A percentile compares a stretch with the other conserved stretches of the same genome.
phyloP scores from a whole-genome alignment of 1,140 invertebrate genomes.

The Leptinotarsa defecta region DNA sequence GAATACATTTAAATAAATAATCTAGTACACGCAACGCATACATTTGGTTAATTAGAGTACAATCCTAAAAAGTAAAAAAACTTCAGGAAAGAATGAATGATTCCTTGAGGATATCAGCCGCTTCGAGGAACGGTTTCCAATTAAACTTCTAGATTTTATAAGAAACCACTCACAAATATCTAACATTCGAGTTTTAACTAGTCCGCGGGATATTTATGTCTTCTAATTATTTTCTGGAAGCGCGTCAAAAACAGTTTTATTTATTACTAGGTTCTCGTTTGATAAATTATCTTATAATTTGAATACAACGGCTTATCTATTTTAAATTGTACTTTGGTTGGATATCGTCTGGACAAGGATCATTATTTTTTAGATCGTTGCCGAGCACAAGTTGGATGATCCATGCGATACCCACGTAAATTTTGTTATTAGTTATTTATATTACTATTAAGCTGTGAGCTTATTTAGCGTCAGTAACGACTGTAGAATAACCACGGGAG shows the following conservation, averaged over 20 bases:
- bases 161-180: slow-evolving; percentile 12
- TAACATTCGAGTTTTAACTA: slow-evolving; percentile 10
- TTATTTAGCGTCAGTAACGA: no score
- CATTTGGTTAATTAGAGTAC: neutral
- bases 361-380: neutral
- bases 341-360: slow-evolving; percentile 1
- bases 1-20: neutral
- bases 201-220: neutral
- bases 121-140: neutral
- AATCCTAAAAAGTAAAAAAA: neutral
- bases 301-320: neutral
- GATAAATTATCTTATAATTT: slow-evolving; percentile 17
- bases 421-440: no score
- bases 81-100: neutral
- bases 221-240: slow-evolving; percentile 19
- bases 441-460: no score
- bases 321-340: neutral
- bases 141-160: neutral
- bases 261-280: slow-evolving; percentile 6
- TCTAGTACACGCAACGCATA: neutral
- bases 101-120: neutral
- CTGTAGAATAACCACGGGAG: no score
- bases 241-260: neutral
- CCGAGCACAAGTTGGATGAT: no score
- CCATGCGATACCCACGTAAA: no score